Percentiles rank a stretch among this genome's conserved stretches.
Evolutionary conservation across 2,113 vertebrate species (phyloP).

Genomic region (Sylvilagus bachmani): DNA sequence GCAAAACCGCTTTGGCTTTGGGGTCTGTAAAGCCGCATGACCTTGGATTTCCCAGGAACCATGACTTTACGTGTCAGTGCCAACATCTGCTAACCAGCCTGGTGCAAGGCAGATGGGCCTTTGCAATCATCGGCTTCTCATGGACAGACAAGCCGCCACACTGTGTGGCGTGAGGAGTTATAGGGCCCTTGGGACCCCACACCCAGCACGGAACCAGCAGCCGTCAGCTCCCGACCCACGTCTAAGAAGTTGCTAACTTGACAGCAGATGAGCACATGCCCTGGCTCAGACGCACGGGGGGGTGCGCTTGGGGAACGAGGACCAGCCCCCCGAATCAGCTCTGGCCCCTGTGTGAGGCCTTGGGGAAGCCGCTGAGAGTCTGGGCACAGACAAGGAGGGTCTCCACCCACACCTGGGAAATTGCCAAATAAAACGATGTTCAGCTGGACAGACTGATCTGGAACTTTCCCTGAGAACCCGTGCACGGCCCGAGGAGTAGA

Average conservation of each 20-base stretch:
- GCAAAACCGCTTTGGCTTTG: not conserved
- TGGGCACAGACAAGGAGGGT: not conserved
- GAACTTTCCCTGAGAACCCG: not conserved
- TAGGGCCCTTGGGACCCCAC: not conserved
- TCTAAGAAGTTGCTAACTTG: accelerated
- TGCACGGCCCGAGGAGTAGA: not conserved
- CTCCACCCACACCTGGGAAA: not conserved
- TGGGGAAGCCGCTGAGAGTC: not conserved
- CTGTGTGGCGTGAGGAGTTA: not conserved
- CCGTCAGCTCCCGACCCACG: not conserved
- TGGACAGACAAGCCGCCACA: accelerated
- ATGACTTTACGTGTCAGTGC: not conserved
- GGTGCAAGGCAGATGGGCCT: accelerated
- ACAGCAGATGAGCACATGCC: accelerated
- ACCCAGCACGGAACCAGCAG: not conserved
- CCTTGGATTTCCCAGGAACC: not conserved
- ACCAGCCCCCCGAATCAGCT: not conserved
- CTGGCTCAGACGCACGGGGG: not conserved
- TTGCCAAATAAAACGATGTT: accelerated
- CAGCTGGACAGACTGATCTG: accelerated
- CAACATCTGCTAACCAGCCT: not conserved
- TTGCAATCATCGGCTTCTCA: accelerated
- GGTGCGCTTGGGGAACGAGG: too few relatives aligned
- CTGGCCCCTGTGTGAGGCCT: not conserved
- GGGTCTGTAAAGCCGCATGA: not conserved